Base-by-base conservation (phyloP, 2,888 invertebrate genomes). In the Villa cingulata region DNA sequence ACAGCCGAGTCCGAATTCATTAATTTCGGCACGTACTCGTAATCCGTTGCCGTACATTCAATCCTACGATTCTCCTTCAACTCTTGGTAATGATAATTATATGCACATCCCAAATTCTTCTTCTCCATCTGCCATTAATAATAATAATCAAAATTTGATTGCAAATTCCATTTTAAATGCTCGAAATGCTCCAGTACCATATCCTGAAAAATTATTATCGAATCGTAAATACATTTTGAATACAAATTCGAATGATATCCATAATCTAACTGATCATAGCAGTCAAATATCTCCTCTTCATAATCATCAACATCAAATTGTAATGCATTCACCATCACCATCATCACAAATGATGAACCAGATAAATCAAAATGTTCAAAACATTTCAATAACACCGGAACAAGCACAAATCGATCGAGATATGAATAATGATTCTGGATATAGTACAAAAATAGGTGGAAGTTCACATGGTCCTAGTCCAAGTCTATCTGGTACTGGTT, bases 381-480 rank as follows among this genome's bases (percentile, higher is more conserved):
- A 19, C 16, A 53, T 52, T 41, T 53, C 54, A 19, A 53, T 55
- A 45, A 48, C 58, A 46, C 41, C 55, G 38, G 51, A 58, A 51
- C 54, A 57, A 27, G 49, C 53, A 6, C 74, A 74, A 56, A 61
- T 73, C 1, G 80, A 80, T 55, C 66, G 79, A 45, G 82, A 82
- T 57, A 78, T 80, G 1, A 86, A 83, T 62, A 86, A 86, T 55
- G 88, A 89, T 66, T 87, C 87, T 1, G 88, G 88, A 1, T 88
- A 88, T 64, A 86, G 86, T 58, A 86, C 86, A 37, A 82, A 85
- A 60, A 81, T 85, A 56, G 85, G 84, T 54, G 83, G 83, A 1
- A 83, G 83, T 54, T 82, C 83, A 9, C 81, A 83, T 59, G 83
- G 84, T 1, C 81, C 84, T 27, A 83, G 83, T n/a, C 83, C 84